phyloP scores from a whole-genome alignment of 2,888 invertebrate species.

The Eudemis profundana region DNA sequence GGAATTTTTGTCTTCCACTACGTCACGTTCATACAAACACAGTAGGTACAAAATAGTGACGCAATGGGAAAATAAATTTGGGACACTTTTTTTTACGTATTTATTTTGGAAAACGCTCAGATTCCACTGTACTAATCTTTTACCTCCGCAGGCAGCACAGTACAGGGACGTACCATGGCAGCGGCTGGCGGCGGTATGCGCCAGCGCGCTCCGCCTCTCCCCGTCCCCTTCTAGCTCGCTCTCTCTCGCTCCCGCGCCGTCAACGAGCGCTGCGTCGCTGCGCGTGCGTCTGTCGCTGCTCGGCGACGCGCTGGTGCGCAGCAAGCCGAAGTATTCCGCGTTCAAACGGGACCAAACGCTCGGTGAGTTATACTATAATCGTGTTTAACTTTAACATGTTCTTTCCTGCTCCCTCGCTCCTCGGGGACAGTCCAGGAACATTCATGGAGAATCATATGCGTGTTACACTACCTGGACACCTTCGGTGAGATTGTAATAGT shows the following conservation, averaged over 20 bases:
- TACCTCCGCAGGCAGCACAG: slow-evolving; percentile 84
- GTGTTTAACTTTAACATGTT: no score
- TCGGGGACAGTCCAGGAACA: no score
- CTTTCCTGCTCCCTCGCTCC: no score
- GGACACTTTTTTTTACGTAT: no score
- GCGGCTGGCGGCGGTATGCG: slow-evolving; percentile 92
- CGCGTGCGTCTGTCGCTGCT: slow-evolving; percentile 72
- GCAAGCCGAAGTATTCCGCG: slow-evolving; percentile 60
- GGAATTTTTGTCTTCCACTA: no score
- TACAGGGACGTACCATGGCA: slow-evolving; percentile 90
- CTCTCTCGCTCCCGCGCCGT: slow-evolving; percentile 68
- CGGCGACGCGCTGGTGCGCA: slow-evolving; percentile 66
- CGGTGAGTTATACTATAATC: slow-evolving; percentile 65
- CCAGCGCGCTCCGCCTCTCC: slow-evolving; percentile 76
- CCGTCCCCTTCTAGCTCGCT: slow-evolving; percentile 63
- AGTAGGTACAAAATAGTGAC: no score
- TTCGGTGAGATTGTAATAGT: no score
- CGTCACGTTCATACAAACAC: no score
- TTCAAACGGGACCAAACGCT: slow-evolving; percentile 67
- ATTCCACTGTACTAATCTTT: background rate
- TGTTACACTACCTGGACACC: no score
- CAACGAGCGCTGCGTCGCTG: slow-evolving; percentile 5
- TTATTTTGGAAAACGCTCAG: no score
- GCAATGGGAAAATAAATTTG: no score
- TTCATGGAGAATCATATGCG: no score